Evolutionary conservation across 2,113 vertebrate genomes (phyloP), one percentile per base, ranked within the genome.

Genomic region (Melospiza melodia): DNA sequence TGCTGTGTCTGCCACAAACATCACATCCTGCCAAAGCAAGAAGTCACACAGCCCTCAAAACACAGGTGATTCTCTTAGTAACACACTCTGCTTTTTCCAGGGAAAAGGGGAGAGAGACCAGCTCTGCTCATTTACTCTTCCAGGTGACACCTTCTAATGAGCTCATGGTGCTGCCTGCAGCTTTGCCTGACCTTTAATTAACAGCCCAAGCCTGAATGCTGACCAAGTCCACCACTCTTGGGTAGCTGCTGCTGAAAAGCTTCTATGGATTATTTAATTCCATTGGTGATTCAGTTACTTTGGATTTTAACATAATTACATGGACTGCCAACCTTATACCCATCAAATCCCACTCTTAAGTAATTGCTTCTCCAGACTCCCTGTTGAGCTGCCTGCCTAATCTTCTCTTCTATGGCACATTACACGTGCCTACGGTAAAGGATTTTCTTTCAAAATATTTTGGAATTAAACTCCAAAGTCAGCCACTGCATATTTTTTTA

Each of bases 1-100:
- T 8, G 99, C 99, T 15, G 99, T 99, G 92, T 99, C 99, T 12
- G 99, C 99, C 84, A 99, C 98, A 90, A 99, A 99, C 98, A 99
- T 99, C 92, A 99, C 99, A 71, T 99, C 99, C 99, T 99, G 77
- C 5, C 82, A 76, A 91, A 27, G 96, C 37, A 63, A 85, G 89
- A 35, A n/a, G 43, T 95, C 14, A 76, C 52, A 28, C 7, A 66
- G 39, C 0, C 57, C 68, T 41, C 31, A 30, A 43, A 76, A 43
- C 4, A 4, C 23, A 3, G 33, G 35, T n/a, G 67, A 51, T 54
- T 87, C 59, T 68, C 59, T 83, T 0, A 13, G 27, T 9, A 28
- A 58, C 39, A 74, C 31, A 5, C 31, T 5, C 62, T n/a, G n/a
- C 14, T 57, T 61, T 44, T 84, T 39, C 48, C 28, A 74, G 54